Conservation (phyloP, 2,888 invertebrate species). For the Cremastinae sp. region DNA sequence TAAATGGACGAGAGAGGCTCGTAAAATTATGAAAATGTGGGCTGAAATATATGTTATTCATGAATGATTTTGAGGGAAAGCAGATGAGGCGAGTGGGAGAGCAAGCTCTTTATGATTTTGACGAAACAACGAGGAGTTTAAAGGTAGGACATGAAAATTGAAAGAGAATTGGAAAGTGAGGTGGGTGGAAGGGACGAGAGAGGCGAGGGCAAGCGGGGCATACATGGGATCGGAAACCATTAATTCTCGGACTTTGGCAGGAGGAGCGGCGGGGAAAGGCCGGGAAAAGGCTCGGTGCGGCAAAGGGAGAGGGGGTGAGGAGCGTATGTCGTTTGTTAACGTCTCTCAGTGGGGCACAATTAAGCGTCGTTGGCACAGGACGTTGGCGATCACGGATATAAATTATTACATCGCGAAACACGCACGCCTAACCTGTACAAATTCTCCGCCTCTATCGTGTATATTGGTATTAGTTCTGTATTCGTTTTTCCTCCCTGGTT, state of each 20-base stretch:
- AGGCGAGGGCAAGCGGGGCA: slow-evolving; percentile 27
- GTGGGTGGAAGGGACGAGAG: not conserved
- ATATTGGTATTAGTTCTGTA: slow-evolving; percentile 25
- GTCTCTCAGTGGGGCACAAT: slow-evolving; percentile 62
- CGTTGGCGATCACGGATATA: slow-evolving; percentile 58
- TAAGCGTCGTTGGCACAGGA: slow-evolving; percentile 62
- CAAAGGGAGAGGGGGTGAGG: slow-evolving; percentile 32
- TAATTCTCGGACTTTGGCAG: slow-evolving; percentile 62
- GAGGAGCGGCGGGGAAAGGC: slow-evolving; percentile 1
- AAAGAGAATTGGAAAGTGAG: slow-evolving; percentile 25
- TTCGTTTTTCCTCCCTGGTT: slow-evolving; percentile 47
- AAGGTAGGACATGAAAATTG: slow-evolving; percentile 47
- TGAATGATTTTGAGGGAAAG: no score
- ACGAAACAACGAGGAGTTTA: slow-evolving; percentile 43
- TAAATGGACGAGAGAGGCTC: no score
- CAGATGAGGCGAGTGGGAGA: no score
- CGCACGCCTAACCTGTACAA: slow-evolving; percentile 34
- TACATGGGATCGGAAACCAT: slow-evolving; percentile 60
- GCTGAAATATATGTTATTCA: not conserved
- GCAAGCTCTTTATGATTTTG: slow-evolving; percentile 37
- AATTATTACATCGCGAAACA: slow-evolving; percentile 58
- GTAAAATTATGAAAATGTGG: not conserved
- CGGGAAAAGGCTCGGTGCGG: not conserved
- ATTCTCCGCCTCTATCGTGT: slow-evolving; percentile 15
- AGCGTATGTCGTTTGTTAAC: slow-evolving; percentile 63